Conservation (phyloP, 2,888 invertebrate species). For the Coremacera marginata region DNA sequence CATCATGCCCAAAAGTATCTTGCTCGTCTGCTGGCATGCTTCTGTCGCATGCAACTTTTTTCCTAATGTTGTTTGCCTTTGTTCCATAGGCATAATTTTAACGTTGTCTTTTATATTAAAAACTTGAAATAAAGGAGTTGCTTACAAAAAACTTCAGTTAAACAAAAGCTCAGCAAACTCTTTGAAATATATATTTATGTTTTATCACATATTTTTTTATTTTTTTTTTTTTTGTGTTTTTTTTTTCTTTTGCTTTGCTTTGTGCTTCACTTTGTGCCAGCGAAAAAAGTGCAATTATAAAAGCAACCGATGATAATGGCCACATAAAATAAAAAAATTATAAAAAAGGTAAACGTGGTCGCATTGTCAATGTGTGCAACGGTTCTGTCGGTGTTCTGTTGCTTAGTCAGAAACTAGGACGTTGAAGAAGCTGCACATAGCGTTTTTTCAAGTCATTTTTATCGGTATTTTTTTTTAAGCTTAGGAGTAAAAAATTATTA, state of each 20-base stretch:
- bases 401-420: background rate
- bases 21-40: background rate
- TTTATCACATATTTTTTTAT: background rate
- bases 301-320: background rate
- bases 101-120: background rate
- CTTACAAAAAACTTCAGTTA: background rate
- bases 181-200: constrained; percentile 10
- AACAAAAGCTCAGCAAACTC: constrained; percentile 15
- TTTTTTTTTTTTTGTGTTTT: background rate
- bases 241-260: background rate
- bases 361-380: background rate
- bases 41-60: background rate
- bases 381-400: background rate
- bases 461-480: no score
- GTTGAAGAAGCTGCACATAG: background rate
- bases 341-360: constrained; percentile 1
- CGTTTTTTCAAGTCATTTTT: no score
- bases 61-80: background rate
- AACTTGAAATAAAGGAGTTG: background rate
- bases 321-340: background rate
- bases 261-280: background rate
- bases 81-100: background rate
- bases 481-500: no score
- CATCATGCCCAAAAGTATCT: background rate
- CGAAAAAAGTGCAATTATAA: background rate